These are phyloP conservation scores for Lordiphosa stackelbergi DNA, from an alignment of 1,140 invertebrate species.

Conservation along the genomic window DNA sequence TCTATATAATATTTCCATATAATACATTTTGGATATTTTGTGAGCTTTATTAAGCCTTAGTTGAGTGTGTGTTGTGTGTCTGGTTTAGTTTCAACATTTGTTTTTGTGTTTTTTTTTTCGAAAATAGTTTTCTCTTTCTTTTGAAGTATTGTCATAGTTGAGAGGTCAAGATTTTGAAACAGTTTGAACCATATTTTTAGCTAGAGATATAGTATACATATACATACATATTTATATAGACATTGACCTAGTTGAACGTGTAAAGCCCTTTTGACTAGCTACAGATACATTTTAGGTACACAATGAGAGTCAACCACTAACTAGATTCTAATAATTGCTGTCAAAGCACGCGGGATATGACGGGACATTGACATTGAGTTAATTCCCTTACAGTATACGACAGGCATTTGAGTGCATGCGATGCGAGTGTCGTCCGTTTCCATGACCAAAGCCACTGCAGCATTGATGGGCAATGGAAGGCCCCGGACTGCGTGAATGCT, in stretches of 20 bases:
- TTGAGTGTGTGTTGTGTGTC: constrained; percentile 3
- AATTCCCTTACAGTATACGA: constrained; percentile 51
- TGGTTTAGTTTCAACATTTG: constrained; percentile 19
- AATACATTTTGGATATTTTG: constrained; percentile 15
- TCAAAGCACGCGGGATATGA: constrained; percentile 42
- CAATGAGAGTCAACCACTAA: constrained; percentile 56
- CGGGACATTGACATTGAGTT: background rate
- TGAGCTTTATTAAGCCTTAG: constrained; percentile 11
- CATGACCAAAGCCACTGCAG: constrained; percentile 68
- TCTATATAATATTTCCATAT: constrained; percentile 19
- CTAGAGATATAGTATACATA: constrained; percentile 13
- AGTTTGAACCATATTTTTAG: constrained; percentile 38
- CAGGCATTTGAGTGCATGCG: constrained; percentile 76
- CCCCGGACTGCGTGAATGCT: constrained; percentile 48
- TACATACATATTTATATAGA: constrained; percentile 27
- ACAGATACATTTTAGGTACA: constrained; percentile 29
- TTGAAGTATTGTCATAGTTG: constrained; percentile 61
- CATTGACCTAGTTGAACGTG: constrained; percentile 20
- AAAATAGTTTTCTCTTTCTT: constrained; percentile 14
- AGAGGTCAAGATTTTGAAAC: constrained; percentile 56
- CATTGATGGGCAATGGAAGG: constrained; percentile 66
- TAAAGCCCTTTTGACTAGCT: constrained; percentile 48
- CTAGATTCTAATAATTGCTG: constrained; percentile 62
- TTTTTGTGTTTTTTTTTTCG: constrained; percentile 4
- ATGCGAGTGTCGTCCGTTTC: constrained; percentile 73